Evolutionary conservation across 1,140 invertebrate species (phyloP).

Genomic region (Eupeodes corollae): DNA sequence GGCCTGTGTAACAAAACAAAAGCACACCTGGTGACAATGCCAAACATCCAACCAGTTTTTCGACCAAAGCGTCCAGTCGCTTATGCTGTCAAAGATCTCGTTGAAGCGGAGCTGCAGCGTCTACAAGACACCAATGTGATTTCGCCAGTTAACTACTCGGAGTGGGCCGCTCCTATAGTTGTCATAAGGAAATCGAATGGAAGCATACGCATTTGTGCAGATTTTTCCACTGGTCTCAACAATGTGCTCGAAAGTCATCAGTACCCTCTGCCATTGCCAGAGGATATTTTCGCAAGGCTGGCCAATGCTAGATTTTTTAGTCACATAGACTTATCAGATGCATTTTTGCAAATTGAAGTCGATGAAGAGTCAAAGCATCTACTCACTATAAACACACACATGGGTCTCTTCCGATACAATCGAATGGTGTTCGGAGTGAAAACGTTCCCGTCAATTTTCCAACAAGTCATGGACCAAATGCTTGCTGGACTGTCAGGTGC

Average conservation of each 20-base stretch:
- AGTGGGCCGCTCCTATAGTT: no score
- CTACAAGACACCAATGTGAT: constrained; percentile 21
- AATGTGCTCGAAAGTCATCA: constrained; percentile 6
- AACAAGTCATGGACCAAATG: constrained; percentile 5
- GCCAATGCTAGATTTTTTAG: neutral
- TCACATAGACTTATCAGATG: constrained; percentile 7
- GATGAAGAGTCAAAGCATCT: constrained; percentile 2
- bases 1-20: no score
- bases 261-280: constrained; percentile 6
- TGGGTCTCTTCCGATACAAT: neutral
- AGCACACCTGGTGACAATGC: no score
- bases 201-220: constrained; percentile 19
- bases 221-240: constrained; percentile 12
- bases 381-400: constrained; percentile 1
- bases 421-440: constrained; percentile 1
- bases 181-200: no score
- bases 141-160: no score
- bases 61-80: neutral
- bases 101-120: constrained; percentile 33
- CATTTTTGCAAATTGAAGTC: constrained; percentile 3
- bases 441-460: constrained; percentile 5
- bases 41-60: no score
- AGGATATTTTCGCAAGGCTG: no score
- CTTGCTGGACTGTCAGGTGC: neutral
- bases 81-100: no score